Conservation (phyloP, 2,888 invertebrate genomes). For the Flabesymbios commensalis region DNA sequence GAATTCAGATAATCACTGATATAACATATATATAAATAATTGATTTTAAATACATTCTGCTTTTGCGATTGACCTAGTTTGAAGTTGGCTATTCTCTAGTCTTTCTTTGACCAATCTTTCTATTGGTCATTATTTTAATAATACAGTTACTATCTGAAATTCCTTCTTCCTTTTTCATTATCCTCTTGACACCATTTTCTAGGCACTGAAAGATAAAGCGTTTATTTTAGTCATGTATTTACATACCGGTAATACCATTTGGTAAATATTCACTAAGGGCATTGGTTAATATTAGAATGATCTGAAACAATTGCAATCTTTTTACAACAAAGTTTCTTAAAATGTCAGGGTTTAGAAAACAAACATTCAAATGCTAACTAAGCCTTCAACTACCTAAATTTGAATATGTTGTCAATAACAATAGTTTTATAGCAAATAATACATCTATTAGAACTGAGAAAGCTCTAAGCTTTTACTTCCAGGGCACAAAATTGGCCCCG, state of each 20-base stretch:
- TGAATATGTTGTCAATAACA: no score
- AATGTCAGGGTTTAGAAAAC: no score
- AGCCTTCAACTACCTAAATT: no score
- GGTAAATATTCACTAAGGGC: neutral
- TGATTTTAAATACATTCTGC: no score
- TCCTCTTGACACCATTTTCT: constrained; percentile 32
- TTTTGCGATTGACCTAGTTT: neutral
- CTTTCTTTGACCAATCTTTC: constrained; percentile 13
- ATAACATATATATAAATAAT: no score
- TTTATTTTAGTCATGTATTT: neutral
- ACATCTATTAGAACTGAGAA: no score
- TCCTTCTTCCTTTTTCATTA: constrained; percentile 40
- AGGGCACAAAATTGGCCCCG: no score
- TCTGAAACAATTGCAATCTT: no score
- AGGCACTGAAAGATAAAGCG: neutral
- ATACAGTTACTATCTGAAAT: constrained; percentile 29
- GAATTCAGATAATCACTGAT: no score
- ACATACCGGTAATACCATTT: neutral
- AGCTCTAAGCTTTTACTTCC: no score
- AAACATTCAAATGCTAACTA: no score
- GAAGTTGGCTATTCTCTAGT: neutral
- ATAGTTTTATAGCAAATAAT: no score
- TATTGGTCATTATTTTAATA: constrained; percentile 39
- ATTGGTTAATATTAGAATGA: neutral
- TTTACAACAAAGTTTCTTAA: neutral